phyloP scores from a whole-genome alignment of 1,140 invertebrate species.

The Xylocopa sonorina region DNA sequence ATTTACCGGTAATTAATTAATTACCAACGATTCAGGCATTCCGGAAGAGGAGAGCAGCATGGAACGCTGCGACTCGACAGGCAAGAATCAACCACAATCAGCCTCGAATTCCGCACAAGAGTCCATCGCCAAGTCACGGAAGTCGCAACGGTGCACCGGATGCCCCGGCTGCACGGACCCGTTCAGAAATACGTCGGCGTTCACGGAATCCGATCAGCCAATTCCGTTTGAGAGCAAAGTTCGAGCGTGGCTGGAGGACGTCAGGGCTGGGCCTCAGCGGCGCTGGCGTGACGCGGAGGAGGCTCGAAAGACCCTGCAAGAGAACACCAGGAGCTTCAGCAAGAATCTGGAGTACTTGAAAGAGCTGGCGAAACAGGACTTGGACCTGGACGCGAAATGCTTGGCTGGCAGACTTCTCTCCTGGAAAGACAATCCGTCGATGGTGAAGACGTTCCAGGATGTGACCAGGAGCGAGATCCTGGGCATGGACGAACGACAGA shows the following conservation, averaged over 20 bases:
- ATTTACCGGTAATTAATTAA: no score
- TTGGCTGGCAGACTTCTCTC: constrained; percentile 38
- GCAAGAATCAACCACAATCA: constrained; percentile 72
- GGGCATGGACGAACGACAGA: constrained; percentile 72
- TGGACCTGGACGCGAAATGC: constrained; percentile 48
- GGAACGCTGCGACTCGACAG: constrained; percentile 65
- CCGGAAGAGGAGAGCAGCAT: constrained; percentile 87
- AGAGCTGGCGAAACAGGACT: constrained; percentile 69
- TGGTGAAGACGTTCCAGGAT: constrained; percentile 71
- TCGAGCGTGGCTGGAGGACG: constrained; percentile 90
- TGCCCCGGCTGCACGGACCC: constrained; percentile 85
- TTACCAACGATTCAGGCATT: constrained; percentile 82
- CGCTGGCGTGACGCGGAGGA: constrained; percentile 69
- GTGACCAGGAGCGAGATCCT: constrained; percentile 75
- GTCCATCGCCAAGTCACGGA: constrained; percentile 65
- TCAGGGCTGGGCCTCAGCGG: constrained; percentile 79
- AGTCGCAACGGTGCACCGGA: constrained; percentile 82
- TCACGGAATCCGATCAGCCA: constrained; percentile 57
- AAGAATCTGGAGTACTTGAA: constrained; percentile 72
- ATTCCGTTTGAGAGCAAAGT: constrained; percentile 86
- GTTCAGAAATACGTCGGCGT: constrained; percentile 56
- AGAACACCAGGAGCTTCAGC: constrained; percentile 67
- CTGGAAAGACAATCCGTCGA: constrained; percentile 72
- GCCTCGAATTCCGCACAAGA: constrained; percentile 65
- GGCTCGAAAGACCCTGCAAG: constrained; percentile 58